Percentiles rank a stretch among this genome's conserved stretches.
Conservation (phyloP, 1,140 invertebrate species). For the Aphelenchoides avenae region DNA sequence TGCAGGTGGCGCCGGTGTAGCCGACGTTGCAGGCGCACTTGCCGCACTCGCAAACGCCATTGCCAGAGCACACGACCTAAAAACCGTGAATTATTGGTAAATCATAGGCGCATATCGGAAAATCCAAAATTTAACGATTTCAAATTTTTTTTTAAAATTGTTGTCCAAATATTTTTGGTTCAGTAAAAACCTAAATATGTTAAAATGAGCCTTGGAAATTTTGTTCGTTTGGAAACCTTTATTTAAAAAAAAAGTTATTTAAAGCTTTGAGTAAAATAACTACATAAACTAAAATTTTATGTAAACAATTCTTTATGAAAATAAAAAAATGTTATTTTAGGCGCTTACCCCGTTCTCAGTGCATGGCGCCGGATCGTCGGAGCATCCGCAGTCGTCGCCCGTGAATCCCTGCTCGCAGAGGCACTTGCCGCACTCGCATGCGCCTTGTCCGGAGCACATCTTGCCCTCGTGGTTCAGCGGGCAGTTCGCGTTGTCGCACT, state of each 20-base stretch:
- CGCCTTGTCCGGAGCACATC: slow-evolving; percentile 48
- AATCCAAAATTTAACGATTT: neutral
- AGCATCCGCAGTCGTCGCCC: slow-evolving; percentile 48
- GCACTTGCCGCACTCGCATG: slow-evolving; percentile 56
- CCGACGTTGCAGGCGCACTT: slow-evolving; percentile 54
- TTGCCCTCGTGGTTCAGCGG: slow-evolving; percentile 39
- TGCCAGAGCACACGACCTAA: slow-evolving; percentile 41
- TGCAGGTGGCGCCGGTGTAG: slow-evolving; percentile 51
- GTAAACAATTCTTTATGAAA: too few relatives aligned
- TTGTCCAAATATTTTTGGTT: too few relatives aligned
- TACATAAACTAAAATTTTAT: too few relatives aligned
- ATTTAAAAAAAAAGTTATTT: too few relatives aligned
- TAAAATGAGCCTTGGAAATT: too few relatives aligned
- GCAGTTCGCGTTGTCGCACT: slow-evolving; percentile 51
- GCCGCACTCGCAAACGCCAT: slow-evolving; percentile 53
- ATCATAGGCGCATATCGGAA: slow-evolving; percentile 22
- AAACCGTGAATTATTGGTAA: too few relatives aligned
- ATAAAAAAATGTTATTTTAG: too few relatives aligned
- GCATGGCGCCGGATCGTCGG: slow-evolving; percentile 38
- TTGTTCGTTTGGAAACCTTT: too few relatives aligned
- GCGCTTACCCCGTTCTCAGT: slow-evolving; percentile 51
- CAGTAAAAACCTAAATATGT: too few relatives aligned
- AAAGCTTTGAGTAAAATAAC: too few relatives aligned
- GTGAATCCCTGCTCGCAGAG: slow-evolving; percentile 32
- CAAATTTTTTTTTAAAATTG: slow-evolving; percentile 4